Conservation (phyloP, 1,140 invertebrate genomes). For the Parapsyche elsis region DNA sequence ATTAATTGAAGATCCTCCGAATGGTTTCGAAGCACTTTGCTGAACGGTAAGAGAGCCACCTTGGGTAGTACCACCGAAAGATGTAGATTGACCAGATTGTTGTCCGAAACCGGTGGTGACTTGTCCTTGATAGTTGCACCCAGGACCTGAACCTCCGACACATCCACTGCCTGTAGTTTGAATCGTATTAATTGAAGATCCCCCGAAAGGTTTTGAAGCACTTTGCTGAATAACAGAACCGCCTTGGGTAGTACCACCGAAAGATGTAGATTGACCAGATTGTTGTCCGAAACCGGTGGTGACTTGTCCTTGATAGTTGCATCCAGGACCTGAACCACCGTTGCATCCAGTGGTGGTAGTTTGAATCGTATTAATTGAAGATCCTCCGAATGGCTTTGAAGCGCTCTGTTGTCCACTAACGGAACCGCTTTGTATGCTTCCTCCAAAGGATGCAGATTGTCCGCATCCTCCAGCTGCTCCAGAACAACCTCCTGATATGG, state of each 20-base stretch:
- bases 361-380: neutral
- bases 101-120: conserved; percentile 8
- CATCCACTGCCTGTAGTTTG: conserved; percentile 34
- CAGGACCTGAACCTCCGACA: conserved; percentile 39
- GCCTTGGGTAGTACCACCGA: conserved; percentile 17
- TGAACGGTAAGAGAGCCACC: neutral
- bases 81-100: neutral
- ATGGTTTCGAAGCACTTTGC: neutral
- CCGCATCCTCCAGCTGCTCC: conserved; percentile 37
- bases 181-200: neutral
- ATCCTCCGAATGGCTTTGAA: conserved; percentile 5
- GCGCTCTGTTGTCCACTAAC: neutral
- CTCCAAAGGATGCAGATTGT: neutral
- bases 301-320: conserved; percentile 34
- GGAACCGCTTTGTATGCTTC: conserved; percentile 16
- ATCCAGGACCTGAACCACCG: conserved; percentile 39
- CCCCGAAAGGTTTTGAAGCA: conserved; percentile 3
- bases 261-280: neutral
- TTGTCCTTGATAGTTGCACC: conserved; percentile 35
- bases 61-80: conserved; percentile 18
- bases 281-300: conserved; percentile 5
- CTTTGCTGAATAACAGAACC: neutral
- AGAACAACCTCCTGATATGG: conserved; percentile 41
- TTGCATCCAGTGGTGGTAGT: conserved; percentile 35
- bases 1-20: neutral